phyloP scores from a whole-genome alignment of 2,113 vertebrate species.

The Coracopsis vasa region DNA sequence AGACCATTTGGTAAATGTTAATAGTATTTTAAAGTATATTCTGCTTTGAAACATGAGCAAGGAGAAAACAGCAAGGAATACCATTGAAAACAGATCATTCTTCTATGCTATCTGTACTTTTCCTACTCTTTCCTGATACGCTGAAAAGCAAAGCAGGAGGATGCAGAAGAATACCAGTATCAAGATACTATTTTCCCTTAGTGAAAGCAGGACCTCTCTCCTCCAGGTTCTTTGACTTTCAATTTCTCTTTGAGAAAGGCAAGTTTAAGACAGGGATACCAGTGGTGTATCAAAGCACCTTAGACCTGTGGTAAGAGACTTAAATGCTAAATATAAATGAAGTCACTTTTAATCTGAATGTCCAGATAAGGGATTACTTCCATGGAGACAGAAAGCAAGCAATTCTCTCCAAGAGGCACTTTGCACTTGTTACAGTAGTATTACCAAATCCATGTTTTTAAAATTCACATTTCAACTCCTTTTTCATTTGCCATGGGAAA shows the following conservation, averaged over 20 bases:
- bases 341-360: background rate
- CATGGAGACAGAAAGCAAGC: background rate
- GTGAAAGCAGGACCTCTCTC: background rate
- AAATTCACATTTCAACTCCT: background rate
- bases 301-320: background rate
- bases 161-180: background rate
- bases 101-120: background rate
- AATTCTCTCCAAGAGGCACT: background rate
- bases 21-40: background rate
- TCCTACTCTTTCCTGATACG: background rate
- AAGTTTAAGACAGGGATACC: background rate
- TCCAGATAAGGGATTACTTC: background rate
- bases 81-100: background rate
- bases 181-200: background rate
- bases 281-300: background rate
- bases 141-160: background rate
- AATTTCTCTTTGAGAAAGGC: background rate
- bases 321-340: background rate
- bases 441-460: background rate
- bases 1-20: background rate
- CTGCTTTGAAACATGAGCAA: background rate
- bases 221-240: background rate
- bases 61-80: background rate
- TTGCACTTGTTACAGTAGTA: background rate
- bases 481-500: background rate